Conservation (phyloP, 2,797 vertebrate species). For the Capromys pilorides region DNA sequence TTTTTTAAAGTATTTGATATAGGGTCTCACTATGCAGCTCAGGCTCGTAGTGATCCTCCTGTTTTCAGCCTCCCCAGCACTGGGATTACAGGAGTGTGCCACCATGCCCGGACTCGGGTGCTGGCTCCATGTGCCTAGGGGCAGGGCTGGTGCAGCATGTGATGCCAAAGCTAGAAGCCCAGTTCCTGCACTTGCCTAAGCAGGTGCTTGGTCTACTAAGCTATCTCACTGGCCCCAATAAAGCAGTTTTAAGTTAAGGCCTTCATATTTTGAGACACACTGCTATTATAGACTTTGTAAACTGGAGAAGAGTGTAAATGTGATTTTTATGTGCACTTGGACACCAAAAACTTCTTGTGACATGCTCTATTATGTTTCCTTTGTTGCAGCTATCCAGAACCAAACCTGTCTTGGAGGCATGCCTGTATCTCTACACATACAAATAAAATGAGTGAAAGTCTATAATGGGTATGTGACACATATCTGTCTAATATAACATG, state of each 20-base stretch:
- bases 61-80: too few relatives aligned
- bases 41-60: too few relatives aligned
- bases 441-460: constrained; percentile 17
- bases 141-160: too few relatives aligned
- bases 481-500: not conserved
- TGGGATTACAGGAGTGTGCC: too few relatives aligned
- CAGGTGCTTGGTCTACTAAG: too few relatives aligned
- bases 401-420: not conserved
- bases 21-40: too few relatives aligned
- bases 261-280: not conserved
- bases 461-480: not conserved
- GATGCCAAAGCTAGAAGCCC: too few relatives aligned
- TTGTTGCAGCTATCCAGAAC: not conserved
- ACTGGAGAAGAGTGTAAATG: not conserved
- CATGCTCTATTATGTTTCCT: not conserved
- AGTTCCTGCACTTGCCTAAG: too few relatives aligned
- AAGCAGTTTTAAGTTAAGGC: not conserved
- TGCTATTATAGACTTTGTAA: not conserved
- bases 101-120: too few relatives aligned
- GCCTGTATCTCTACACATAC: not conserved
- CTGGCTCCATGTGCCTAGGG: too few relatives aligned
- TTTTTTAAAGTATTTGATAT: too few relatives aligned
- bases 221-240: not conserved
- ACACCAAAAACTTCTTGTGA: not conserved
- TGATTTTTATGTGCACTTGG: not conserved